Evolutionary conservation across 2,113 vertebrate species (phyloP).

Genomic region (Dasypus novemcinctus): DNA sequence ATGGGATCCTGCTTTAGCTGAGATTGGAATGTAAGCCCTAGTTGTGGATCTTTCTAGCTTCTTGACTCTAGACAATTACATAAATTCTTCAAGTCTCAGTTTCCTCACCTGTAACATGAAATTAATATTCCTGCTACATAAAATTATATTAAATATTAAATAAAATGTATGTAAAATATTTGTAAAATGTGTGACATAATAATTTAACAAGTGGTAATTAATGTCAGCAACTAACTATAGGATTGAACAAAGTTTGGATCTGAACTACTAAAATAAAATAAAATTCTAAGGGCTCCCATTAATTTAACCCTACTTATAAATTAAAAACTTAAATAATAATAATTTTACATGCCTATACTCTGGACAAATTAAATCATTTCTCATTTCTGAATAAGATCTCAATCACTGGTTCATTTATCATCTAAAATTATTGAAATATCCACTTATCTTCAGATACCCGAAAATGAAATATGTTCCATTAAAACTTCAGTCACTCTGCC

Average conservation of each 20-base stretch:
- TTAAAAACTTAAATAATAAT: neutral
- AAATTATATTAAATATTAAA: neutral
- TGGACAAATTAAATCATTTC: neutral
- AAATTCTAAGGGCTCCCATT: neutral
- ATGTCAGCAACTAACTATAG: neutral
- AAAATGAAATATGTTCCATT: conserved; percentile 8
- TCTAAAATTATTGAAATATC: neutral
- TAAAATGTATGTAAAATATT: neutral
- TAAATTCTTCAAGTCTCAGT: neutral
- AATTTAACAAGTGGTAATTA: neutral
- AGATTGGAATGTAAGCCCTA: neutral
- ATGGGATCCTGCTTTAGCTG: neutral
- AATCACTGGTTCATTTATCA: neutral
- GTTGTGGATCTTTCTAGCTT: neutral
- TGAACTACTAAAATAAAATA: neutral
- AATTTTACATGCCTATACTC: neutral
- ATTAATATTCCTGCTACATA: neutral
- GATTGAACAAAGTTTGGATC: neutral
- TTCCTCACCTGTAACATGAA: neutral
- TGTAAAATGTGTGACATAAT: neutral
- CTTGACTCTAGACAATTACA: neutral
- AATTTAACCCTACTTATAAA: neutral
- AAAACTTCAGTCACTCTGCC: neutral
- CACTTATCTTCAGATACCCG: neutral
- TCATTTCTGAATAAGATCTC: neutral